Evolutionary conservation across 2,888 invertebrate species (phyloP), one percentile per base, ranked within the genome.

Genomic region (Apocheima hispidaria): DNA sequence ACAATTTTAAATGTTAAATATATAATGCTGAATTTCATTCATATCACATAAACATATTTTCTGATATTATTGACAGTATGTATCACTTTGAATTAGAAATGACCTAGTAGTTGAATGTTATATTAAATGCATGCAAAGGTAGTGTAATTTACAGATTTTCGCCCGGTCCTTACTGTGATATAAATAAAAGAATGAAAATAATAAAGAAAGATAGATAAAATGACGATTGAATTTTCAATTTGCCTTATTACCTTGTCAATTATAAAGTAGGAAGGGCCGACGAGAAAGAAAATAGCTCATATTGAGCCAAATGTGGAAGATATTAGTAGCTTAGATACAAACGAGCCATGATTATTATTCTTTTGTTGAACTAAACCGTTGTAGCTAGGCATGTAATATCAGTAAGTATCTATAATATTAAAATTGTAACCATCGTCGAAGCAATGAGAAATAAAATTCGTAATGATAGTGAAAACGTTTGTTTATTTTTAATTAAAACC

Each of bases 111-210:
- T 88, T 84, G 72, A 83, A 84, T 82, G 85, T 90, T 88, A 80
- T 86, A 84, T 87, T 90, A 85, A 84, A 84, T 81, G 87, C 88
- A 88, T 89, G 89, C 86, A 88, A 82, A 84, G 82, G 82, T 90
- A 88, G 88, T 85, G 77, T 90, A 86, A 89, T 88, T 87, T 85
- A 88, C 87, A 84, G 87, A 88, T 92, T 92, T 92, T 92, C 92
- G 90, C 88, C 90, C 87, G 90, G 92, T 88, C 91, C 87, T 88
- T 87, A 84, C 88, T 92, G 90, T 88, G 90, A 90, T 91, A 90
- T 91, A 86, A 79, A 80, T 81, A 83, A 76, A 79, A 79, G 77
- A 77, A 79, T 81, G 73, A 74, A 77, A 74, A 71, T 72, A 80
- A 79, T 81, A 82, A 84, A 82, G 78, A 76, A 65, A 59, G 75